phyloP scores from a whole-genome alignment of 2,888 invertebrate genomes.

The Muscina levida region DNA sequence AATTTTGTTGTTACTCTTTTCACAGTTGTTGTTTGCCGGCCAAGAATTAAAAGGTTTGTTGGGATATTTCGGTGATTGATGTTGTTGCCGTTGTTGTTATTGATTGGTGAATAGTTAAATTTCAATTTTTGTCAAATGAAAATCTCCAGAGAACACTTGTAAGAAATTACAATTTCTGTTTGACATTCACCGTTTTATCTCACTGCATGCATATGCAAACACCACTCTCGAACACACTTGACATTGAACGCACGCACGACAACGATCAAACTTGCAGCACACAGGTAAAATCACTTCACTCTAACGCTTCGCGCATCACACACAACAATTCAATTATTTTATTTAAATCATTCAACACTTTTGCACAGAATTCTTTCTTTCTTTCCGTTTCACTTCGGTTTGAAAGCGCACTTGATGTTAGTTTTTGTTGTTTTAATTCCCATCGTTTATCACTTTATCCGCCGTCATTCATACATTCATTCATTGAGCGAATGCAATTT shows the following conservation, averaged over 20 bases:
- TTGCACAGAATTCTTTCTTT: not conserved
- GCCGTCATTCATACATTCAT: not conserved
- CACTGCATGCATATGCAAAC: too few species aligned
- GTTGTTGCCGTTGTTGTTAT: not conserved
- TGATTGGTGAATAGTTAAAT: conserved; percentile 22
- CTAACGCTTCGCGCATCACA: not conserved
- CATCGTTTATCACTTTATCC: not conserved
- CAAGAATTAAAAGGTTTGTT: too few species aligned
- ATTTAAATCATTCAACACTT: not conserved
- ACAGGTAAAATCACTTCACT: not conserved
- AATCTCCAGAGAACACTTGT: too few species aligned
- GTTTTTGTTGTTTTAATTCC: not conserved
- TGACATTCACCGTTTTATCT: too few species aligned
- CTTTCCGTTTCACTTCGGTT: not conserved
- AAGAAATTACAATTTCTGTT: too few species aligned
- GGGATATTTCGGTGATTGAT: too few species aligned
- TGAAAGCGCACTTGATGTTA: not conserved
- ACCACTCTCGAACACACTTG: too few species aligned
- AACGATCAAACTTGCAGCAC: not conserved
- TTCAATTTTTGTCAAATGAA: too few species aligned
- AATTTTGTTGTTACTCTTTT: not conserved
- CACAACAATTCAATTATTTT: conserved; percentile 15
- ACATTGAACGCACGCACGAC: not conserved
- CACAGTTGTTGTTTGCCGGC: not conserved
- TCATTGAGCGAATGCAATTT: not conserved